Base-by-base conservation (phyloP, 2,888 invertebrate genomes). In the Machimus atricapillus region DNA sequence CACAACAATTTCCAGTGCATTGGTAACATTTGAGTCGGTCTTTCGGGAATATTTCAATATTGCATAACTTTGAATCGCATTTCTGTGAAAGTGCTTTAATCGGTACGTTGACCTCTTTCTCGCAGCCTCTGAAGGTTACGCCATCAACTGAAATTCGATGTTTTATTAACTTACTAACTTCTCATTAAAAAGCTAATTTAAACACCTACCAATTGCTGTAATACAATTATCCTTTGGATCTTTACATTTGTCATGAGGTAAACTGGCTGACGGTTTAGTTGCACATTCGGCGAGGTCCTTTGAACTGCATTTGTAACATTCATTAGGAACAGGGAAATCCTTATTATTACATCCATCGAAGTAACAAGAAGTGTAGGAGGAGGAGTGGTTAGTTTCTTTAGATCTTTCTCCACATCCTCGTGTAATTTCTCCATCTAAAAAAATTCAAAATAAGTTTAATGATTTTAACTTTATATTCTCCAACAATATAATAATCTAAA, bases 51-150 rank as follows among this genome's bases (percentile, higher is more conserved):
- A 90, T 87, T 4, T 90, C 91, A 6, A 87, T 89, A 43, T 91
- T 91, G 89, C 91, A 91, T 27, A 91, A 89, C 78, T 88, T 90
- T 16, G 90, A 90, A 6, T 89, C 85, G 58, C 91, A 91, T 52
- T 52, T n/a, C 19, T 85, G 58, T 8, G 85, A 88, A 52, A 52
- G 16, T 27, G 91, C 91, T 1, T 83, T 78, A 56, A 74, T 19
- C 12, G 79, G 43, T 12, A 34, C 74, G 2, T 88, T 89, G 9
- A 87, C 82, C 8, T 37, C 16, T 9, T 12, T 8, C 19, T n/a
- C 16, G 19, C 91, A 91, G 9, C 91, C 91, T 12, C 91, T 90
- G 7, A 90, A 76, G 0, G 90, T 90, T 46, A 89, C 90, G 6
- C 58, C 82, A 37, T 82, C 58, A 12, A 52, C 52, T 52, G 52